These are phyloP conservation scores for Ophioninae sp. DNA, from an alignment of 2,888 invertebrate species.

Conservation along the genomic window DNA sequence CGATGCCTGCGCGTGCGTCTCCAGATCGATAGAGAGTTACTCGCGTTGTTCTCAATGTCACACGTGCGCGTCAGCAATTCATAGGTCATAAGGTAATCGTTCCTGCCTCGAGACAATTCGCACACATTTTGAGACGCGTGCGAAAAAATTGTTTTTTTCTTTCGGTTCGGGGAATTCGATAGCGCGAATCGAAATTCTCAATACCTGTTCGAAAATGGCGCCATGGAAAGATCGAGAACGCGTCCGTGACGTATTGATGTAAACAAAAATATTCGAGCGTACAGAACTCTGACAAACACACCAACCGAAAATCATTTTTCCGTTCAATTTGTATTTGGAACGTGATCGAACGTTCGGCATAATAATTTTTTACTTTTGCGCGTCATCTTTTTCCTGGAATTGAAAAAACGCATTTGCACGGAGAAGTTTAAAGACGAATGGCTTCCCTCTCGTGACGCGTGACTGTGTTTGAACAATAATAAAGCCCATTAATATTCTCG, in stretches of 20 bases:
- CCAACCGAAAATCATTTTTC: background rate
- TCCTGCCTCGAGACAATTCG: no score
- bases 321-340: background rate
- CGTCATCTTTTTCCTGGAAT: background rate
- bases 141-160: no score
- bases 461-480: background rate
- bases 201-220: no score
- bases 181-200: no score
- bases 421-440: background rate
- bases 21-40: background rate
- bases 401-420: background rate
- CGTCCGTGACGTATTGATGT: no score
- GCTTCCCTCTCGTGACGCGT: background rate
- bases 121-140: background rate
- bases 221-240: no score
- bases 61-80: background rate
- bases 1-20: background rate
- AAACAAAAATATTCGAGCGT: no score
- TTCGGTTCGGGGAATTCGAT: no score
- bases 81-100: no score
- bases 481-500: background rate
- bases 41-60: slow-evolving; percentile 8
- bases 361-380: background rate
- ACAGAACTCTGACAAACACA: no score
- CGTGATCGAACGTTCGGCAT: background rate